Evolutionary conservation across 2,888 invertebrate genomes (phyloP).

Genomic region (Unio delphinus): DNA sequence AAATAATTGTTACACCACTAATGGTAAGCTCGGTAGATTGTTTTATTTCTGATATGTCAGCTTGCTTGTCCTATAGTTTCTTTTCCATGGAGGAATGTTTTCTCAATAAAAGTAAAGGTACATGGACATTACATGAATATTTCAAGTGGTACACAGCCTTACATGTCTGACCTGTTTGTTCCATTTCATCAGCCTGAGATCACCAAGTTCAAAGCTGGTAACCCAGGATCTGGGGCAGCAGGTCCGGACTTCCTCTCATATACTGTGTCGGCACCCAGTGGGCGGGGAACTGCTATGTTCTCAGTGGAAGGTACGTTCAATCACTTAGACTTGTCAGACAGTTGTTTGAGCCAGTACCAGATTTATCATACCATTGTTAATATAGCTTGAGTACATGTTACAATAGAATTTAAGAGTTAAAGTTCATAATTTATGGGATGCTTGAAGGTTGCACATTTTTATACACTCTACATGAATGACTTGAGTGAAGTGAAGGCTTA

Average conservation of each 20-base stretch:
- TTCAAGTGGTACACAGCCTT: neutral
- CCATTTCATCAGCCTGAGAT: conserved; percentile 58
- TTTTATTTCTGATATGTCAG: too few relatives aligned
- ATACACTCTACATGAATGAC: neutral
- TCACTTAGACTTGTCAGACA: neutral
- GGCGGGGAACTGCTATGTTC: conserved; percentile 59
- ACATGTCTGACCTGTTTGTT: neutral
- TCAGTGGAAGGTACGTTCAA: conserved; percentile 61
- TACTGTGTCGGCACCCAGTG: conserved; percentile 67
- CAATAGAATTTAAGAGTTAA: neutral
- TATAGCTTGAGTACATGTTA: neutral
- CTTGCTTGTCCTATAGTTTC: neutral
- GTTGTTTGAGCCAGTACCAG: neutral
- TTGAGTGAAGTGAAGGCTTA: too few relatives aligned
- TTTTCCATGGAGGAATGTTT: neutral
- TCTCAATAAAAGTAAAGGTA: neutral
- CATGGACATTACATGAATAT: too few relatives aligned
- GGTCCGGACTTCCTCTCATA: conserved; percentile 60
- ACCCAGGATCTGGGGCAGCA: conserved; percentile 22
- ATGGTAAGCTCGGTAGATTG: too few relatives aligned
- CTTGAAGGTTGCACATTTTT: neutral
- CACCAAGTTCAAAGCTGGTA: conserved; percentile 34
- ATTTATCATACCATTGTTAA: neutral
- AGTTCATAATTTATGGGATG: neutral
- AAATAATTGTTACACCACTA: too few relatives aligned